Percentiles rank a stretch among this genome's conserved stretches.
Evolutionary conservation across 2,113 vertebrate species (phyloP).

Genomic region (Corapipo altera): DNA sequence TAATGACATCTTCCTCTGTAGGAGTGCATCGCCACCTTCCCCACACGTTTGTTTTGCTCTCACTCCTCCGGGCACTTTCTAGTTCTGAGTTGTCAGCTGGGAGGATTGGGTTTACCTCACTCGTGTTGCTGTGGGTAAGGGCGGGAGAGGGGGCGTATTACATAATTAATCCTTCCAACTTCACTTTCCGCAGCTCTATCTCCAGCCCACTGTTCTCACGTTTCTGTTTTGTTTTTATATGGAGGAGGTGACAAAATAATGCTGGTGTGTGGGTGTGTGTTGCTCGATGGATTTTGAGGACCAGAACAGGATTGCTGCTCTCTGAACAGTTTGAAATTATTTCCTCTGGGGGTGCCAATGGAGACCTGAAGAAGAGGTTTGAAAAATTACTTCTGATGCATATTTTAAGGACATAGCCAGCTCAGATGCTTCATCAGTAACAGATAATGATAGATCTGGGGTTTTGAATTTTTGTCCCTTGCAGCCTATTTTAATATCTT

Average conservation of each 20-base stretch:
- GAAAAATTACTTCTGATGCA: background rate
- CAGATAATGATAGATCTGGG: conserved; percentile 25
- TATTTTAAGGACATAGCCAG: conserved; percentile 19
- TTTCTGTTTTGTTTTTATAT: conserved; percentile 39
- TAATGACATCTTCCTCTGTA: background rate
- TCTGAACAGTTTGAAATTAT: background rate
- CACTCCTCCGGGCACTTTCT: background rate
- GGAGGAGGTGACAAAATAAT: conserved; percentile 52
- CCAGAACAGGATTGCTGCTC: background rate
- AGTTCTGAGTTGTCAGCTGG: conserved; percentile 1
- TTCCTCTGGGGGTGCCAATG: background rate
- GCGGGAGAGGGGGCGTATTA: conserved; percentile 39
- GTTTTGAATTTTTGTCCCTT: background rate
- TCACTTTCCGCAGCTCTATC: background rate
- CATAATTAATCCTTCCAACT: conserved; percentile 54
- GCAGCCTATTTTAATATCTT: background rate
- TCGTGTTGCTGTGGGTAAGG: conserved; percentile 16
- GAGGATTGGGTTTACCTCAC: conserved; percentile 25
- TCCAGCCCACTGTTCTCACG: conserved; percentile 40
- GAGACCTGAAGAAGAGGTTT: background rate
- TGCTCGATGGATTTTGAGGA: conserved; percentile 32
- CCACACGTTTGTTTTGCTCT: background rate
- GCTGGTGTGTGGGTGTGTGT: background rate
- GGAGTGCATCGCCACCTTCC: conserved; percentile 18
- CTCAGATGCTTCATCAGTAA: background rate